Conservation (phyloP, 2,888 invertebrate species). For the Idaea biselata region DNA sequence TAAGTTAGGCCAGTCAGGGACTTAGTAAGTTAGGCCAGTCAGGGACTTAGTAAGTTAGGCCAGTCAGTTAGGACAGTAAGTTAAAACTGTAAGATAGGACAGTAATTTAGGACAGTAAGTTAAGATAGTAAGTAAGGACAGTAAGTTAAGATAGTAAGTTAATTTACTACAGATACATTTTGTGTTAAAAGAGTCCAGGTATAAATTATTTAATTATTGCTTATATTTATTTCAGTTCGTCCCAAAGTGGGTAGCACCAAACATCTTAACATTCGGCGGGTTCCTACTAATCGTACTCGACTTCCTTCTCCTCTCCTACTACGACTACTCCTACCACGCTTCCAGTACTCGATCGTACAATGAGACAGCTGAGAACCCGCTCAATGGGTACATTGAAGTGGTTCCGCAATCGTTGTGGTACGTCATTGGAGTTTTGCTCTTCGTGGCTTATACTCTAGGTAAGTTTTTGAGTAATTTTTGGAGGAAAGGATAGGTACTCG, state of each 20-base stretch:
- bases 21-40: too few relatives aligned
- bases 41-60: too few relatives aligned
- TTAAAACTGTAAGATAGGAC: too few relatives aligned
- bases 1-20: too few relatives aligned
- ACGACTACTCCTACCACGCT: conserved; percentile 93
- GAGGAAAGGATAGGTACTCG: too few relatives aligned
- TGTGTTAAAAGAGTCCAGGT: too few relatives aligned
- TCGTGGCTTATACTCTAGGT: conserved; percentile 98
- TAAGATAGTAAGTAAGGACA: too few relatives aligned
- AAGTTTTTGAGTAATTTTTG: conserved; percentile 43
- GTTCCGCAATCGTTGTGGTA: conserved; percentile 94
- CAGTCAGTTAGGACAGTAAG: too few relatives aligned
- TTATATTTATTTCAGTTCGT: conserved; percentile 85
- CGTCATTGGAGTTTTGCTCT: conserved; percentile 91
- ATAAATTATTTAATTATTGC: too few relatives aligned
- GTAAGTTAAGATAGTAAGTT: too few relatives aligned
- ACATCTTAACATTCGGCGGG: conserved; percentile 96
- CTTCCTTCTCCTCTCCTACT: conserved; percentile 90
- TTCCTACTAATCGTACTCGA: conserved; percentile 95
- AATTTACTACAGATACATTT: too few relatives aligned
- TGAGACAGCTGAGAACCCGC: conserved; percentile 48
- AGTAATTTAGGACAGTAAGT: too few relatives aligned
- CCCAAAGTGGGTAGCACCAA: conserved; percentile 98
- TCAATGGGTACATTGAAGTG: conserved; percentile 56
- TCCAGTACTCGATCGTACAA: conserved; percentile 77